Conservation (phyloP, 2,113 vertebrate genomes). For the Coturnix japonica region DNA sequence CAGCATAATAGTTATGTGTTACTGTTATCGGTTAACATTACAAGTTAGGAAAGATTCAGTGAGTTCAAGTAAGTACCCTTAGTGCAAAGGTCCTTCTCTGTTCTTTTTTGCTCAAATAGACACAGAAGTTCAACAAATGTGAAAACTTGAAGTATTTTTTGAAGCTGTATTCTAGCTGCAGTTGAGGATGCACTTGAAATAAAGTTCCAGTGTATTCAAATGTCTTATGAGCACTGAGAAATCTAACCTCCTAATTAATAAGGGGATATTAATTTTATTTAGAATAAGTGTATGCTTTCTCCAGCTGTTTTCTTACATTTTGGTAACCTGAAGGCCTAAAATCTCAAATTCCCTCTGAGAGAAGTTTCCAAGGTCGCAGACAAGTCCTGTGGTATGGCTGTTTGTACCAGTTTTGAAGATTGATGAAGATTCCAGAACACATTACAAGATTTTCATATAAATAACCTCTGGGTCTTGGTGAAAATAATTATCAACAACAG, state of each 20-base stretch:
- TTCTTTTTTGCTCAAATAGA: background rate
- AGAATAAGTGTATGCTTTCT: fast-evolving
- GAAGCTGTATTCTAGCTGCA: background rate
- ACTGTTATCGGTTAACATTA: background rate
- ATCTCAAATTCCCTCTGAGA: background rate
- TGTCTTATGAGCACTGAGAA: background rate
- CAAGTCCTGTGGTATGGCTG: background rate
- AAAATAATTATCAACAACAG: background rate
- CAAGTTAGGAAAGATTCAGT: background rate
- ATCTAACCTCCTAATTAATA: background rate
- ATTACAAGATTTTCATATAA: background rate
- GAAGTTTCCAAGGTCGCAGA: background rate
- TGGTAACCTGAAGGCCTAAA: background rate
- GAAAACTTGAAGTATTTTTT: background rate
- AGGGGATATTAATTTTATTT: background rate
- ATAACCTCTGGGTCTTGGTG: background rate
- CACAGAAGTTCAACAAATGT: background rate
- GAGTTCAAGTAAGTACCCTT: background rate
- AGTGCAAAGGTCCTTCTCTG: background rate
- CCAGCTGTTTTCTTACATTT: background rate
- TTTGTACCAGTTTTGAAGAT: background rate
- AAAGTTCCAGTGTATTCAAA: background rate
- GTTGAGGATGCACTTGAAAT: background rate
- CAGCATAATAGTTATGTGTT: background rate
- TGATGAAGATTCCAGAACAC: background rate